These are phyloP conservation scores for Toxotes chatareus DNA, from an alignment of 2,113 vertebrate genomes.

Conservation along the genomic window DNA sequence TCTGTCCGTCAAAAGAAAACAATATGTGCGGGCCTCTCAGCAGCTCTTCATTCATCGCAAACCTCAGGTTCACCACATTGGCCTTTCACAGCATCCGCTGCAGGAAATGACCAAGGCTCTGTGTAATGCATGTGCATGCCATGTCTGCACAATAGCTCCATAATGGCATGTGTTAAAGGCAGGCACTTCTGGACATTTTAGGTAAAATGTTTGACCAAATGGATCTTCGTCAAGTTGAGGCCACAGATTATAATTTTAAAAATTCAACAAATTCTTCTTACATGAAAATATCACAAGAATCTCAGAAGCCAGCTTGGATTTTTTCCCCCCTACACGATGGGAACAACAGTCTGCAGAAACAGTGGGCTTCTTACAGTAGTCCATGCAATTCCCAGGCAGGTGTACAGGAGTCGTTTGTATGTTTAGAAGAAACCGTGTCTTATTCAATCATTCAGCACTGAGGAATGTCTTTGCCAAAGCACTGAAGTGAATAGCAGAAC, in stretches of 20 bases:
- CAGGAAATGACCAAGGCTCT: conserved; percentile 53
- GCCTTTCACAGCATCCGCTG: conserved; percentile 24
- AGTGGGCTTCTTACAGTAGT: not conserved
- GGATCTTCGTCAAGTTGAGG: not conserved
- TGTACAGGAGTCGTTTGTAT: conserved; percentile 11
- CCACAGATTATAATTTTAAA: not conserved
- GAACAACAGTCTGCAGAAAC: not conserved
- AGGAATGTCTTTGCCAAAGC: conserved; percentile 19
- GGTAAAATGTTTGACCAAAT: not conserved
- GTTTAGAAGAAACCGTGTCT: conserved; percentile 16
- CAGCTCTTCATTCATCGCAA: conserved; percentile 46
- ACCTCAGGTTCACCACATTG: conserved; percentile 32
- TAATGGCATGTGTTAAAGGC: not conserved
- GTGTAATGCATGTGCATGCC: conserved; percentile 24
- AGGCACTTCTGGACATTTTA: not conserved
- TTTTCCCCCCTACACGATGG: not conserved
- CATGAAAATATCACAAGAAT: not conserved
- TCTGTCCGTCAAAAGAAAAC: conserved; percentile 55
- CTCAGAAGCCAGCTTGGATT: not conserved
- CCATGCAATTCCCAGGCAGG: conserved; percentile 25
- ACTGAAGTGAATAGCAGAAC: not conserved
- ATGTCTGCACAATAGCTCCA: conserved; percentile 26
- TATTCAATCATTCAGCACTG: conserved; percentile 4
- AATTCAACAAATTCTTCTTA: not conserved
- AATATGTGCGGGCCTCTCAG: conserved; percentile 31